These are phyloP conservation scores for Formica exsecta DNA, from an alignment of 1,140 invertebrate genomes.

Conservation along the genomic window DNA sequence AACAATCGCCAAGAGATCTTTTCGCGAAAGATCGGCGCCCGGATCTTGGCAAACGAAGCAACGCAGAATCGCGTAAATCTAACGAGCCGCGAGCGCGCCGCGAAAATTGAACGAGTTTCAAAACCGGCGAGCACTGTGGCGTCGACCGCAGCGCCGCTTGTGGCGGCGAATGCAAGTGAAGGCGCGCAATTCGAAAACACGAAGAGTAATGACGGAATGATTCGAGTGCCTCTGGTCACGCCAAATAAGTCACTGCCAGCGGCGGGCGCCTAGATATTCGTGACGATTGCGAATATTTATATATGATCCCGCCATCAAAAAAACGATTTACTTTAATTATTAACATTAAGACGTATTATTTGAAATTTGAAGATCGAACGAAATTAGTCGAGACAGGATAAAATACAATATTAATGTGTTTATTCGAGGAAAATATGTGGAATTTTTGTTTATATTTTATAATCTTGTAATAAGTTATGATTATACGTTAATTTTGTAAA, in stretches of 20 bases:
- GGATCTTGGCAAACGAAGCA: neutral
- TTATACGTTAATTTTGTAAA: constrained; percentile 34
- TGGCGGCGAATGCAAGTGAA: neutral
- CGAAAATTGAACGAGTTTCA: constrained; percentile 43
- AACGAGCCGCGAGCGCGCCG: neutral
- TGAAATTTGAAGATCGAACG: neutral
- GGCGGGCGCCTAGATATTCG: neutral
- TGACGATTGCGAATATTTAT: neutral
- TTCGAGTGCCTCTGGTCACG: constrained; percentile 41
- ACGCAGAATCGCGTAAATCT: neutral
- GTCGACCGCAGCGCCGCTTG: neutral
- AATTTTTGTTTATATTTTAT: constrained; percentile 21
- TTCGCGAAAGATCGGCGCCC: constrained; percentile 5
- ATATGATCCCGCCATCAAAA: neutral
- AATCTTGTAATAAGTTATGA: neutral
- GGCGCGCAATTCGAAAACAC: neutral
- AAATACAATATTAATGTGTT: neutral
- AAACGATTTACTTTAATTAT: neutral
- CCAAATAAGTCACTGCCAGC: constrained; percentile 51
- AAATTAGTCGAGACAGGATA: neutral
- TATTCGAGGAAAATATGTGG: neutral
- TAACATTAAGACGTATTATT: neutral
- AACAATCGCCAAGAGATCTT: constrained; percentile 25
- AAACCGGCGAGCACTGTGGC: constrained; percentile 7
- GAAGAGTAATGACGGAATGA: neutral